These are phyloP conservation scores for Pristionchus arcanus DNA, from an alignment of 2,888 invertebrate genomes.

Conservation along the genomic window DNA sequence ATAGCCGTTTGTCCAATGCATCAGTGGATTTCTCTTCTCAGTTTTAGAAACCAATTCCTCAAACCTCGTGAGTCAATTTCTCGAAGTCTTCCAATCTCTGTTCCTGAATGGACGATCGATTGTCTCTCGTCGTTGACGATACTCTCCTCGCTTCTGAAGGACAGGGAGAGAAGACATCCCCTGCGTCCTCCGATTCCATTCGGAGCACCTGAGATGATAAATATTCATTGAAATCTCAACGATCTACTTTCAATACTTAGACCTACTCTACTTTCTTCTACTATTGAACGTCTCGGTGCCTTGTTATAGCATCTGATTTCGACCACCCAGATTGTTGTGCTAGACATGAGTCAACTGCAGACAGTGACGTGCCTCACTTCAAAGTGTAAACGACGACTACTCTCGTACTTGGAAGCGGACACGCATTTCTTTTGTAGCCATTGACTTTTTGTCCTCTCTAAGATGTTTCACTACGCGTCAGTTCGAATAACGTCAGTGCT, in stretches of 20 bases:
- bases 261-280: no score
- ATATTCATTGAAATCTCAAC: no score
- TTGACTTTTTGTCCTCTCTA: not conserved
- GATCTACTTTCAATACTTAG: no score
- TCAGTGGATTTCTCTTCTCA: no score
- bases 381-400: not conserved
- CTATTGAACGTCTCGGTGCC: no score
- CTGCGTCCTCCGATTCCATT: slow-evolving; percentile 40
- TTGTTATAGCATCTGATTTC: not conserved
- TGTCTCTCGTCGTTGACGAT: not conserved
- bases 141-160: not conserved
- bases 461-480: not conserved
- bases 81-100: slow-evolving; percentile 44
- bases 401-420: not conserved
- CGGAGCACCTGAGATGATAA: not conserved
- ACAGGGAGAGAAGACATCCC: slow-evolving; percentile 6
- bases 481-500: no score
- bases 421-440: not conserved
- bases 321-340: not conserved
- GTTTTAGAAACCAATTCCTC: not conserved
- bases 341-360: not conserved
- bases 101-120: slow-evolving; percentile 16
- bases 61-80: slow-evolving; percentile 45
- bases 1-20: no score
- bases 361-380: not conserved